Base-by-base conservation (phyloP, 2,797 vertebrate genomes). In the Phalloptychus januarius region DNA sequence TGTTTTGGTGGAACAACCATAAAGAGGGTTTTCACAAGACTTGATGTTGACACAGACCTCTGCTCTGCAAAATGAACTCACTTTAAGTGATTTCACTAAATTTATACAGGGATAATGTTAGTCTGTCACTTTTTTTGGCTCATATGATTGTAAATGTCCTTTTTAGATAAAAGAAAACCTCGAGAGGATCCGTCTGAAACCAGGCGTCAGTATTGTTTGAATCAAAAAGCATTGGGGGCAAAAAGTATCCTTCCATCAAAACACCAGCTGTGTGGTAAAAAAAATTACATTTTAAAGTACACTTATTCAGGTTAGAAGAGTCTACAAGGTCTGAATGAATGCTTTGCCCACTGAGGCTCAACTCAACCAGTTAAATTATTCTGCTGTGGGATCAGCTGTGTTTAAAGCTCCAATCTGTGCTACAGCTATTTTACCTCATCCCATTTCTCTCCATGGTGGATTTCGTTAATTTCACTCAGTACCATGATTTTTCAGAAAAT, bases 321-420 rank as follows among this genome's bases (percentile, higher is more conserved):
- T 38, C 31, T 61, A 20, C 36, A 61, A 38, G 15, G 25, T 54
- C 20, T 33, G 16, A n/a, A 48, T 42, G 70, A 11, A 72, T 23
- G 71, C 79, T 83, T 80, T 23, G 3, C 76, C 75, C 77, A 72
- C 74, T 74, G 69, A 75, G n/a, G 45, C n/a, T 78, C 54, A n/a
- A 78, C 73, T 88, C 85, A 79, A 73, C 81, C 87, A 77, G 67
- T 83, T 42, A 50, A 36, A 65, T 82, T 40, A 74, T 84, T 89
- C 82, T 69, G 70, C 44, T 4, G 0, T 10, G 23, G 65, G 16
- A 72, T 63, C 73, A 79, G 63, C 54, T 71, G 45, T 31, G 12
- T 79, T 54, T 77, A 0, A 38, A 10, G 65, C 74, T 91, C 71
- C 50, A 80, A 79, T 81, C 79, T 87, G 78, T 77, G 63, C 63